These are phyloP conservation scores for Drosophila kepulauana DNA, from an alignment of 1,140 invertebrate genomes.

Conservation along the genomic window DNA sequence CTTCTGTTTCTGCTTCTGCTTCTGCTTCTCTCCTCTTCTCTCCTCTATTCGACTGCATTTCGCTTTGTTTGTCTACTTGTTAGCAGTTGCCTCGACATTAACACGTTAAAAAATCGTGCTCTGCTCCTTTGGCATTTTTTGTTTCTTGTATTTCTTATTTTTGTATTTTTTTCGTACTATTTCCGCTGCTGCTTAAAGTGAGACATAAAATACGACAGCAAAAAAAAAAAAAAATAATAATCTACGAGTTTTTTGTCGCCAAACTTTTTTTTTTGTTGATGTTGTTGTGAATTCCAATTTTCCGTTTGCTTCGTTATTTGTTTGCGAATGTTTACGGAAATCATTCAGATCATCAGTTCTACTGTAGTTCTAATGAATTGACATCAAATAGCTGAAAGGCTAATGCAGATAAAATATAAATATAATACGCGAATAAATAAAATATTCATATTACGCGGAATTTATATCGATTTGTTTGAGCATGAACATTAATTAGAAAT, in stretches of 20 bases:
- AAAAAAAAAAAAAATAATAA: conserved; percentile 19
- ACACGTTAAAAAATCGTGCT: conserved; percentile 68
- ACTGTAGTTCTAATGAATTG: conserved; percentile 59
- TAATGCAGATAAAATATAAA: conserved; percentile 1
- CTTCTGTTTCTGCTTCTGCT: conserved; percentile 1
- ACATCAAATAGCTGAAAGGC: conserved; percentile 15
- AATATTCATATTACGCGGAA: neutral
- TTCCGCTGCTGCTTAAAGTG: conserved; percentile 64
- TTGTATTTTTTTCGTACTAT: conserved; percentile 33
- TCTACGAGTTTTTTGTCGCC: conserved; percentile 56
- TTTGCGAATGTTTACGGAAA: conserved; percentile 66
- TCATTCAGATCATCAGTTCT: conserved; percentile 55
- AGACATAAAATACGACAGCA: conserved; percentile 55
- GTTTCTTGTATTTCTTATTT: neutral
- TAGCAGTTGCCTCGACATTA: conserved; percentile 72
- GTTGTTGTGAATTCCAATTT: conserved; percentile 1
- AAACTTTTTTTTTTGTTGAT: neutral
- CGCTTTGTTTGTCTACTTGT: conserved; percentile 75
- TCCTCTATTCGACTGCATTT: neutral
- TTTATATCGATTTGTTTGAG: conserved; percentile 1
- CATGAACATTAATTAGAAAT: conserved; percentile 1
- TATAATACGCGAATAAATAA: neutral
- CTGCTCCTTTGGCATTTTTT: conserved; percentile 1
- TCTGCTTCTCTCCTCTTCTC: conserved; percentile 8
- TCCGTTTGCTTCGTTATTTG: conserved; percentile 58